Evolutionary conservation across 1,140 invertebrate species (phyloP).

Genomic region (Drosophila ficusphila): DNA sequence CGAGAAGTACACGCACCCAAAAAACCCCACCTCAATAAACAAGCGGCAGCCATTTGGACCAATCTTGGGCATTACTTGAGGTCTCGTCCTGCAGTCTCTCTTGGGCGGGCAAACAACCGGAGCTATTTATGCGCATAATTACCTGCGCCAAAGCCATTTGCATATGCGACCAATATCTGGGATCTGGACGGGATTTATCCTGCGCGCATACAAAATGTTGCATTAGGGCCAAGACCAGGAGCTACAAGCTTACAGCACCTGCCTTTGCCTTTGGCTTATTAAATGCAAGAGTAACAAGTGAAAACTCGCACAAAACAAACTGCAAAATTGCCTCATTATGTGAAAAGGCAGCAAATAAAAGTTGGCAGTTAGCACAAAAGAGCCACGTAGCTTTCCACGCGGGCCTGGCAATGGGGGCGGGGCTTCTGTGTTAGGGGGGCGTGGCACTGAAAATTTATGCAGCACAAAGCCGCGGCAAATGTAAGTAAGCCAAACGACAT

Average conservation of each 20-base stretch:
- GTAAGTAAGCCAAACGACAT: slow-evolving; percentile 80
- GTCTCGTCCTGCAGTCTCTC: slow-evolving; percentile 43
- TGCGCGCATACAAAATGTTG: slow-evolving; percentile 55
- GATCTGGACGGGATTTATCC: slow-evolving; percentile 54
- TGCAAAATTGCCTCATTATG: slow-evolving; percentile 75
- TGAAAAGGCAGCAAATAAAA: slow-evolving; percentile 65
- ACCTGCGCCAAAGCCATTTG: slow-evolving; percentile 47
- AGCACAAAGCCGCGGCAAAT: slow-evolving; percentile 77
- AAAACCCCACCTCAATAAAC: neutral
- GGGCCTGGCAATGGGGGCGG: neutral
- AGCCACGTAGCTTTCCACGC: slow-evolving; percentile 40
- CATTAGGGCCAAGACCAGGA: slow-evolving; percentile 39
- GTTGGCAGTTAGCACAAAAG: slow-evolving; percentile 76
- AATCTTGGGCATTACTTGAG: slow-evolving; percentile 53
- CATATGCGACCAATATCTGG: slow-evolving; percentile 65
- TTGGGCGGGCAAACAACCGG: slow-evolving; percentile 37
- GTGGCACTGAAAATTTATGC: slow-evolving; percentile 68
- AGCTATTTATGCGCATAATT: slow-evolving; percentile 80
- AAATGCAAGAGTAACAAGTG: slow-evolving; percentile 58
- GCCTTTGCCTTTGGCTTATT: slow-evolving; percentile 38
- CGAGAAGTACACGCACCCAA: no score
- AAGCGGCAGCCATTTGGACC: slow-evolving; percentile 4
- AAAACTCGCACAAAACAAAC: slow-evolving; percentile 58
- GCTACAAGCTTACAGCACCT: neutral
- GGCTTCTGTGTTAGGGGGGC: slow-evolving; percentile 1